These are phyloP conservation scores for Thamnaconus septentrionalis DNA, from an alignment of 2,113 vertebrate species.

Conservation along the genomic window DNA sequence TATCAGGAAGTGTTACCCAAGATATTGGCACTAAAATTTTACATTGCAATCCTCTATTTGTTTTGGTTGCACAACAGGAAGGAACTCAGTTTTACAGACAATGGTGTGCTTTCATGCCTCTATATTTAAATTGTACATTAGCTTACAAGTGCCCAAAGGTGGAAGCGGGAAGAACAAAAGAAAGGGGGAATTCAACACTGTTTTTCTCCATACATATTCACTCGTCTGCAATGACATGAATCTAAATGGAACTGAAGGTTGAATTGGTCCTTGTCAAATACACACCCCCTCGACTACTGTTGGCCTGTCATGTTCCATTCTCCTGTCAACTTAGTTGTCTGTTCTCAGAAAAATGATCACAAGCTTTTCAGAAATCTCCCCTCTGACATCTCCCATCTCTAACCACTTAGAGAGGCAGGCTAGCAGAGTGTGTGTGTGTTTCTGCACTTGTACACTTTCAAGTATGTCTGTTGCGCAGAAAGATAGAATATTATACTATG, in stretches of 20 bases:
- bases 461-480: conserved; percentile 8
- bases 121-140: conserved; percentile 15
- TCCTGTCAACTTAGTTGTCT: too few relatives aligned
- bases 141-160: neutral
- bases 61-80: conserved; percentile 7
- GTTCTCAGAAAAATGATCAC: too few relatives aligned
- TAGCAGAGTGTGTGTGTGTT: neutral
- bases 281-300: too few relatives aligned
- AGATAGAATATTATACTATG: conserved; percentile 18
- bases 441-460: neutral
- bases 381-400: too few relatives aligned
- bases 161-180: conserved; percentile 10
- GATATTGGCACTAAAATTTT: too few relatives aligned
- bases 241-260: neutral
- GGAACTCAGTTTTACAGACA: neutral
- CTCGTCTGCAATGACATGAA: neutral
- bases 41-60: neutral
- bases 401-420: neutral
- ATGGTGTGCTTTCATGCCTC: conserved; percentile 12
- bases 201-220: neutral
- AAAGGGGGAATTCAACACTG: neutral
- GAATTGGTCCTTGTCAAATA: too few relatives aligned
- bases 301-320: too few relatives aligned
- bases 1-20: too few relatives aligned
- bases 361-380: too few relatives aligned